A percentile compares a stretch with the other conserved stretches of the same genome.
These are phyloP conservation scores for Pangasius macronema DNA, from an alignment of 2,797 vertebrate species.

Conservation along the genomic window DNA sequence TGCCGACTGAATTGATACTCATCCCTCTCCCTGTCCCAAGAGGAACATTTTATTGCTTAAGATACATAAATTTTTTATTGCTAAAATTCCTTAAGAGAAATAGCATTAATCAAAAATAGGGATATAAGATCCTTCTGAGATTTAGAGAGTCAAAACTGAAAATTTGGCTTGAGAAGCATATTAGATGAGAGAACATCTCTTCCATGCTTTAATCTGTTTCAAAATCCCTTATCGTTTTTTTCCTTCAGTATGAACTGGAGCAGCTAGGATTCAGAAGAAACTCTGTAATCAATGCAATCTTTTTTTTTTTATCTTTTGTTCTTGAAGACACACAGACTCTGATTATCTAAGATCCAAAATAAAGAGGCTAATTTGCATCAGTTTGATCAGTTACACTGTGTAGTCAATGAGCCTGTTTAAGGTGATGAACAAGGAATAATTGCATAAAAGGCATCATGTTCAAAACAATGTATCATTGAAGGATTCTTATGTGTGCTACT, in stretches of 20 bases:
- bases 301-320: neutral
- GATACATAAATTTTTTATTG: constrained; percentile 16
- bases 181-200: constrained; percentile 22
- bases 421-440: neutral
- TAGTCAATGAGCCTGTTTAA: neutral
- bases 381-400: neutral
- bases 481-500: neutral
- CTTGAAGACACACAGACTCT: constrained; percentile 1
- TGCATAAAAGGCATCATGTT: neutral
- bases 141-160: constrained; percentile 2
- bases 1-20: constrained; percentile 20
- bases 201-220: constrained; percentile 17
- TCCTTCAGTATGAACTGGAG: neutral
- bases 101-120: constrained; percentile 20
- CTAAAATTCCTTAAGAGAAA: constrained; percentile 16
- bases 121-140: constrained; percentile 1
- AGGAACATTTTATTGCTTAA: constrained; percentile 26
- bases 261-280: neutral
- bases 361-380: constrained; percentile 11
- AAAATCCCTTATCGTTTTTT: neutral
- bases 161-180: constrained; percentile 8
- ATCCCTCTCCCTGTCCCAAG: constrained; percentile 23
- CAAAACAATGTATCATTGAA: neutral
- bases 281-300: neutral
- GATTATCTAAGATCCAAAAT: neutral